Evolutionary conservation across 2,888 invertebrate species (phyloP), one percentile per base, ranked within the genome.

Genomic region (Apoda limacodes): DNA sequence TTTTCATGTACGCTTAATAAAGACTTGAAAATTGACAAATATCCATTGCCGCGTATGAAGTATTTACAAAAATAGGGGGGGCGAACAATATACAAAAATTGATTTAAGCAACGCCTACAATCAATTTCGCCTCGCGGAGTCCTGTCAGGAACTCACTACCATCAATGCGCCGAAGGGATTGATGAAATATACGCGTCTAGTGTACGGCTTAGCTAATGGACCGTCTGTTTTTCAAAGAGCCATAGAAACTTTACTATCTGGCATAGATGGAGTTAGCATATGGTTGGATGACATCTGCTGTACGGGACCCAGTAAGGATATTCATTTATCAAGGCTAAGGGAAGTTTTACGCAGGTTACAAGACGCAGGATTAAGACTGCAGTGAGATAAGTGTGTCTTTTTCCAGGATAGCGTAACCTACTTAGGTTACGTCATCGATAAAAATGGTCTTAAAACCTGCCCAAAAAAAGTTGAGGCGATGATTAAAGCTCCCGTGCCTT

Each of bases 1-100:
- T 52, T 37, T 27, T 48, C 48, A 7, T 34, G 45, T 5, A 52
- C 48, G 1, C 13, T 48, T 27, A 55, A 52, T 32, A 44, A 45
- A 25, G 38, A 36, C 25, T 25, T 55, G 13, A 30, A 37, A 12
- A 45, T 51, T 11, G 53, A 53, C 10, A 9, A 9, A 21, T 28
- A 28, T 20, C 28, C 28, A 13, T 12, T 28, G 19, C 21, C 28
- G n/a, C 28, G 21, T 3, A 28, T 28, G 28, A 28, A 19, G 28
- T 28, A 3, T 28, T 28, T 21, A n/a, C 21, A 13, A 28, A 28
- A 6, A 17, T 30, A n/a, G 26, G 26, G 9, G 35, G 35, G 42
- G 43, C 6, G 31, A 32, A 23, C 22, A 35, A 3, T 39, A 37
- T 13, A 27, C 34, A 4, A 40, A 41, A 34, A 17, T 39, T 2